Evolutionary conservation across 2,797 vertebrate genomes (phyloP).

Genomic region (Myotis findleyi): DNA sequence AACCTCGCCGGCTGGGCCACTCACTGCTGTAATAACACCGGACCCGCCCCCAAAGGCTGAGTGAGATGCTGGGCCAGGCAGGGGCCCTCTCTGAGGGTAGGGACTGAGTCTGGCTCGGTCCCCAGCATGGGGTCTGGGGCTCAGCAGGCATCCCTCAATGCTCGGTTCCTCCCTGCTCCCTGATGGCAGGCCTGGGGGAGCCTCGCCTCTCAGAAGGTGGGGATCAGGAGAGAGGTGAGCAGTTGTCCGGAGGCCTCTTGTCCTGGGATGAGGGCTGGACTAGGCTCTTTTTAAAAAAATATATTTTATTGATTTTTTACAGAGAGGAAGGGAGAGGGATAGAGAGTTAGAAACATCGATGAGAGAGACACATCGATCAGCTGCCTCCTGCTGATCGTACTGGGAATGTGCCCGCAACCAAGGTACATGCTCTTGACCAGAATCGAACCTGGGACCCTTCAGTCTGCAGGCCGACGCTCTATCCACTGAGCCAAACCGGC

Average conservation of each 20-base stretch:
- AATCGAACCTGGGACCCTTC: too few species aligned
- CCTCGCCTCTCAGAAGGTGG: not conserved
- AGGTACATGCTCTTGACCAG: too few species aligned
- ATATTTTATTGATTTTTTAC: too few species aligned
- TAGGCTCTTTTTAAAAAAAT: not conserved
- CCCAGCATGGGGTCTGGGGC: not conserved
- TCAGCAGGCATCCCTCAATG: not conserved
- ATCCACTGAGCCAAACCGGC: too few species aligned
- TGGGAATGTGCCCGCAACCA: too few species aligned
- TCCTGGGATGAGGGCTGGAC: not conserved
- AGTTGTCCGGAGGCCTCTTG: not conserved
- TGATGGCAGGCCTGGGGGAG: not conserved
- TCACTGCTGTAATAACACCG: not conserved
- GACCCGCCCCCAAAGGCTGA: not conserved
- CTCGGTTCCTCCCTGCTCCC: not conserved
- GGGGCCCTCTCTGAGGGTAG: not conserved
- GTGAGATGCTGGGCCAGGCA: not conserved
- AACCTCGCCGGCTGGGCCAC: too few species aligned
- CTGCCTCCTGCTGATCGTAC: too few species aligned
- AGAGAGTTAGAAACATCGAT: too few species aligned
- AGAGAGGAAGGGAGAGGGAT: too few species aligned
- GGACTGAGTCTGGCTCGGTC: not conserved
- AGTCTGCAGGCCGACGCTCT: too few species aligned
- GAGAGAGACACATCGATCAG: too few species aligned
- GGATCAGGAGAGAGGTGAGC: not conserved